These are phyloP conservation scores for Mylabris sibirica DNA, from an alignment of 2,888 invertebrate species.

Conservation along the genomic window DNA sequence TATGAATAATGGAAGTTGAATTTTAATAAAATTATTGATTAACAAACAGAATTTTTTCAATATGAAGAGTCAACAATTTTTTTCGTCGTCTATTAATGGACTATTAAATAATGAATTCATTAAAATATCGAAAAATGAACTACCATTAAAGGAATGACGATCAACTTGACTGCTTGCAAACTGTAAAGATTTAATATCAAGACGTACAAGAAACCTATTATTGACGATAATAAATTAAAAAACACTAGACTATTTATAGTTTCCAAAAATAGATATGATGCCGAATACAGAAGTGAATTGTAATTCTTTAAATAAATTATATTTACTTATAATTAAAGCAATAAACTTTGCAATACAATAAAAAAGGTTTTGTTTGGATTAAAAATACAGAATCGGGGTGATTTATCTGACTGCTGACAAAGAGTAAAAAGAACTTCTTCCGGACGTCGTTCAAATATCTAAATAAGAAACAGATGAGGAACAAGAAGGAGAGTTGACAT, in stretches of 20 bases:
- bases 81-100: not conserved
- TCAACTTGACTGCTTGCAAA: not conserved
- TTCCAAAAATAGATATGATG: not conserved
- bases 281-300: not conserved
- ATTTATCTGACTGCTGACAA: not conserved
- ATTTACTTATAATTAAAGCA: not conserved
- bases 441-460: not conserved
- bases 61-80: not conserved
- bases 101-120: not conserved
- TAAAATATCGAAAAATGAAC: not conserved
- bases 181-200: not conserved
- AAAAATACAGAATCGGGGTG: too few relatives aligned
- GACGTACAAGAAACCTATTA: not conserved
- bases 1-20: not conserved
- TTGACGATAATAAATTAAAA: slow-evolving; percentile 2
- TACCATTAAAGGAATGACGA: slow-evolving; percentile 5
- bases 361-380: too few relatives aligned
- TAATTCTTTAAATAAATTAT: not conserved
- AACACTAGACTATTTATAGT: not conserved
- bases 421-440: not conserved
- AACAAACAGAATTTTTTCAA: not conserved
- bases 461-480: slow-evolving; percentile 5
- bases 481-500: not conserved
- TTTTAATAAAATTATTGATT: not conserved
- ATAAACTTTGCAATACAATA: too few relatives aligned